A percentile compares a stretch with the other conserved stretches of the same genome.
phyloP scores from a whole-genome alignment of 2,113 vertebrate species.

The Coptodon bakossiorum region DNA sequence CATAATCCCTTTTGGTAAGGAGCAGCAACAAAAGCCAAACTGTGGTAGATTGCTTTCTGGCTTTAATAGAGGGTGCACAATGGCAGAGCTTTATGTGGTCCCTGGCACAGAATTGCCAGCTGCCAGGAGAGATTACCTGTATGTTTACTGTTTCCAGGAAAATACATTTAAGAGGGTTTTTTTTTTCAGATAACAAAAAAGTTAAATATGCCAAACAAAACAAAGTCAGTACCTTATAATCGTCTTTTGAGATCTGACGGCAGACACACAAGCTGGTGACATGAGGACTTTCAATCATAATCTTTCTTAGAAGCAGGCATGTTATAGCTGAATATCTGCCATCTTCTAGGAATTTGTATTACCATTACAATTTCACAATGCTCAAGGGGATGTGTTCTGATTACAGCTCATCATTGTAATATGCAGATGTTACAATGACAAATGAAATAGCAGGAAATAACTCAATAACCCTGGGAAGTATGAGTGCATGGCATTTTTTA shows the following conservation, averaged over 20 bases:
- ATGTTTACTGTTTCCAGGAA: not conserved
- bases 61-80: not conserved
- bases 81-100: not conserved
- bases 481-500: not conserved
- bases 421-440: not conserved
- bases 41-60: not conserved
- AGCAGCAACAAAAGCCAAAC: not conserved
- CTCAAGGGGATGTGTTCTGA: not conserved
- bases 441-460: not conserved
- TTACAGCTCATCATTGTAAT: not conserved
- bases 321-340: not conserved
- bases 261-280: not conserved
- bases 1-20: not conserved
- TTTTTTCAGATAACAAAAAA: not conserved
- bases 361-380: not conserved
- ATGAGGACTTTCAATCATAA: not conserved
- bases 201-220: not conserved
- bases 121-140: not conserved
- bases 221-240: not conserved
- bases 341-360: not conserved
- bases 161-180: not conserved
- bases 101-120: not conserved
- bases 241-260: not conserved
- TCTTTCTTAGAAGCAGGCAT: not conserved
- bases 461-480: not conserved